These are phyloP conservation scores for Clupea harengus DNA, from an alignment of 2,113 vertebrate species.

Conservation along the genomic window DNA sequence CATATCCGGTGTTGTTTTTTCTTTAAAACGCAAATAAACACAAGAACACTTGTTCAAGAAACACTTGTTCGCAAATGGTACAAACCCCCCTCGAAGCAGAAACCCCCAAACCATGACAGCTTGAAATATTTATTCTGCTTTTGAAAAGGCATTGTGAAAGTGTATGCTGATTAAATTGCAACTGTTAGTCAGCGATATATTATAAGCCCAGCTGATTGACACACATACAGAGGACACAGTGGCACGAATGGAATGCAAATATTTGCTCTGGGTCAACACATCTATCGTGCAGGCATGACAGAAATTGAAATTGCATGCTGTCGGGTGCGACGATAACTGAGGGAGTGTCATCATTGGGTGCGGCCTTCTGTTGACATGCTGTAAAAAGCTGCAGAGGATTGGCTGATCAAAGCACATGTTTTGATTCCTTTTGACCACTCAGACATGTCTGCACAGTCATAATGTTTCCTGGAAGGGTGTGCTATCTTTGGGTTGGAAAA, in stretches of 20 bases:
- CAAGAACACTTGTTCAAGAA: not conserved
- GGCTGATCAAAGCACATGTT: not conserved
- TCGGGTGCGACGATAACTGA: not conserved
- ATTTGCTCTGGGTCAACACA: not conserved
- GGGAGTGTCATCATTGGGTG: not conserved
- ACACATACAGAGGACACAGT: not conserved
- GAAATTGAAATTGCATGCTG: conserved; percentile 6
- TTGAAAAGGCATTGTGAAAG: not conserved
- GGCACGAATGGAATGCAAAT: not conserved
- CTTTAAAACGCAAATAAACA: not conserved
- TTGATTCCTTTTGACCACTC: not conserved
- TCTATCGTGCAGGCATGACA: not conserved
- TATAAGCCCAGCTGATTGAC: not conserved
- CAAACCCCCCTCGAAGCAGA: not conserved
- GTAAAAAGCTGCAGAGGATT: not conserved
- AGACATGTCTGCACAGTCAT: not conserved
- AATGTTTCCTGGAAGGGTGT: not conserved
- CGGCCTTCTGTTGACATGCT: not conserved
- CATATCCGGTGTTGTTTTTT: not conserved
- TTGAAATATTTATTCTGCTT: not conserved
- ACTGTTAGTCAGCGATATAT: not conserved
- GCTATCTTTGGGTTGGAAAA: not conserved
- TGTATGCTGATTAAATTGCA: not conserved
- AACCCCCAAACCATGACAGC: not conserved
- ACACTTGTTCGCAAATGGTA: not conserved